Evolutionary conservation across 2,797 vertebrate genomes (phyloP).

Genomic region (Spinus pinus): DNA sequence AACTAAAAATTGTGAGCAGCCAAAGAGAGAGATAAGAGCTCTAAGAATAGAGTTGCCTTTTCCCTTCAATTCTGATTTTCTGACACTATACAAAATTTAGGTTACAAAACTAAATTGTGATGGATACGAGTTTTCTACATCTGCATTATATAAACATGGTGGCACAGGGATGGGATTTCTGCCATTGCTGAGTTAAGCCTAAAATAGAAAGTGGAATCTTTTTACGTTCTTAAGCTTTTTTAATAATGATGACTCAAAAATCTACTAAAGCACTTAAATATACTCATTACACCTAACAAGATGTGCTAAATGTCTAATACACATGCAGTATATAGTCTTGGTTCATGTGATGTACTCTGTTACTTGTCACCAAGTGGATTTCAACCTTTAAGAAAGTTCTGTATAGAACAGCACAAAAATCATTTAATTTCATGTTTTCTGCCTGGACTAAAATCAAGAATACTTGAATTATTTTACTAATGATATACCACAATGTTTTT

Average conservation of each 20-base stretch:
- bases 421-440: not conserved
- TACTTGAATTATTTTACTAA: not conserved
- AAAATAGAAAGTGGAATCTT: not conserved
- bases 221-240: not conserved
- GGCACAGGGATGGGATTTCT: not conserved
- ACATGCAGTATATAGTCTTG: not conserved
- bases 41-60: not conserved
- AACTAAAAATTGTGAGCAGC: not conserved
- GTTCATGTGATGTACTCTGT: not conserved
- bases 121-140: not conserved
- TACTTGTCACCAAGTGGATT: not conserved
- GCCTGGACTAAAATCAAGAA: not conserved
- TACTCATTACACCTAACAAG: not conserved
- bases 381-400: not conserved
- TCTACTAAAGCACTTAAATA: not conserved
- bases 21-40: not conserved
- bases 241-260: not conserved
- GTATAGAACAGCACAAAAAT: not conserved
- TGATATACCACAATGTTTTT: not conserved
- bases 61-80: not conserved
- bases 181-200: not conserved
- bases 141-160: not conserved
- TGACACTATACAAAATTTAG: not conserved
- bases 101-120: not conserved
- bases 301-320: not conserved